These are phyloP conservation scores for Bombylius major DNA, from an alignment of 2,888 invertebrate species.

Conservation along the genomic window DNA sequence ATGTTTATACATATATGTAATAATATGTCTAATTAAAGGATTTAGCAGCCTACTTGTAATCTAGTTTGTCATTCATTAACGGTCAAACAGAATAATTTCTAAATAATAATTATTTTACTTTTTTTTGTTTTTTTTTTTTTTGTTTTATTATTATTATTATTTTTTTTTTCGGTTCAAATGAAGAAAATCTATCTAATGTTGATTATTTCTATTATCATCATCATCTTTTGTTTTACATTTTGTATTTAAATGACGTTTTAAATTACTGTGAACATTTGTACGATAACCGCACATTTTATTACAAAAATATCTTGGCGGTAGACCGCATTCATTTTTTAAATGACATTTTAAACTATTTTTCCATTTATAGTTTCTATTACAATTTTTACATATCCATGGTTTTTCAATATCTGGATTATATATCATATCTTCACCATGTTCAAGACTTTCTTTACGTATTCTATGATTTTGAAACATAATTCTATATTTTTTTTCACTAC, in stretches of 20 bases:
- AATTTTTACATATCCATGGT: constrained; percentile 48
- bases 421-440: constrained; percentile 37
- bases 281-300: constrained; percentile 37
- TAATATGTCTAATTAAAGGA: no score
- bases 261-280: constrained; percentile 37
- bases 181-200: neutral
- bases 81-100: no score
- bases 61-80: no score
- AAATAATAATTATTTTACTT: no score
- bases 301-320: constrained; percentile 40
- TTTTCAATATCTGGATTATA: constrained; percentile 36
- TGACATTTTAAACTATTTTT: constrained; percentile 61
- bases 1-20: no score
- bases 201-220: neutral
- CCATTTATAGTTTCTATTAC: constrained; percentile 61
- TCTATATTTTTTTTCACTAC: constrained; percentile 33
- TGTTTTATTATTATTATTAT: no score
- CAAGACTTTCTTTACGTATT: constrained; percentile 34
- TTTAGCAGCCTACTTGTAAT: no score
- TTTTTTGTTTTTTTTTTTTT: no score
- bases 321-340: constrained; percentile 52
- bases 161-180: no score
- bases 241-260: constrained; percentile 36
- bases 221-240: constrained; percentile 24
- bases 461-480: constrained; percentile 35